A percentile compares a stretch with the other conserved stretches of the same genome.
Conservation (phyloP, 1,140 invertebrate species). For the Macrobrachium nipponense region DNA sequence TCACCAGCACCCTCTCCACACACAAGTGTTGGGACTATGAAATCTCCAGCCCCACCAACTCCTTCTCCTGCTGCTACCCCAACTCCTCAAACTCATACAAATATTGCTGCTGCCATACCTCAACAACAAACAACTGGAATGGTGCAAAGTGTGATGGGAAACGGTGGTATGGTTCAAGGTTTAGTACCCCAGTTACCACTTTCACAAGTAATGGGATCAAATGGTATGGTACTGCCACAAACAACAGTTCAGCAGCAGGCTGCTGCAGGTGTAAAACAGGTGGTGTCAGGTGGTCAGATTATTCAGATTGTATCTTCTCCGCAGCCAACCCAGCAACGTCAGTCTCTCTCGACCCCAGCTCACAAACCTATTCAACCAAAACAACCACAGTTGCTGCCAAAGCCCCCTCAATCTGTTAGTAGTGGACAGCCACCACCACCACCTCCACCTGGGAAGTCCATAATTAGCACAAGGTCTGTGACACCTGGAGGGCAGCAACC, state of each 20-base stretch:
- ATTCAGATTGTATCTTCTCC: conserved; percentile 56
- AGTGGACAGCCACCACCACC: conserved; percentile 43
- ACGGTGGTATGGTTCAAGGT: conserved; percentile 51
- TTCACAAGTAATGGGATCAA: conserved; percentile 47
- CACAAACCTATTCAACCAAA: conserved; percentile 58
- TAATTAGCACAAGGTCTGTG: conserved; percentile 40
- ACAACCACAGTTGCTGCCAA: conserved; percentile 54
- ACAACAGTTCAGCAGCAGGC: conserved; percentile 48
- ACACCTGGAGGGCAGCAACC: conserved; percentile 51
- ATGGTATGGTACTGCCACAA: conserved; percentile 56
- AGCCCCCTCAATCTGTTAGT: conserved; percentile 38
- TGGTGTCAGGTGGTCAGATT: conserved; percentile 45
- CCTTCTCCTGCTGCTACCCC: conserved; percentile 55
- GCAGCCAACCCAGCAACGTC: conserved; percentile 46
- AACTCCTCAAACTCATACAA: conserved; percentile 49
- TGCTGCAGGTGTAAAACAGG: conserved; percentile 46
- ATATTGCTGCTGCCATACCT: conserved; percentile 19
- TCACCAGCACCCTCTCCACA: conserved; percentile 57
- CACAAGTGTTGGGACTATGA: conserved; percentile 37
- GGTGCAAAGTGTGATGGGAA: conserved; percentile 48
- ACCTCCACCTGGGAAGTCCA: conserved; percentile 48
- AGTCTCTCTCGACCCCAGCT: conserved; percentile 41
- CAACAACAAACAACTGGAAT: conserved; percentile 44
- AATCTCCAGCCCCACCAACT: conserved; percentile 50
- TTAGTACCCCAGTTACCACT: conserved; percentile 48